Percentiles rank a stretch among this genome's conserved stretches.
phyloP scores from a whole-genome alignment of 2,797 vertebrate species.

The Gobionotothen gibberifrons region DNA sequence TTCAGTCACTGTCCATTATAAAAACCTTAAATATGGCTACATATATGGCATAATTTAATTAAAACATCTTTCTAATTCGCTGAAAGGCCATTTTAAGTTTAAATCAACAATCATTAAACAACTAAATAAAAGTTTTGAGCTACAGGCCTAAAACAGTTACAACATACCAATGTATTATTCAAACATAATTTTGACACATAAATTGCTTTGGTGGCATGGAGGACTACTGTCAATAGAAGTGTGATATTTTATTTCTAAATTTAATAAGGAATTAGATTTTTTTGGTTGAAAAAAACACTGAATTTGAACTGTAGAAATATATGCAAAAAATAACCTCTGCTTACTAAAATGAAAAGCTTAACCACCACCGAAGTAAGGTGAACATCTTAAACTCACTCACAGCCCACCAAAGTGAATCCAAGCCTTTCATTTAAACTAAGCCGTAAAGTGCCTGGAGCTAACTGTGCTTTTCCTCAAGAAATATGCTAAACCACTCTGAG shows the following conservation, averaged over 20 bases:
- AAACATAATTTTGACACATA: constrained; percentile 2
- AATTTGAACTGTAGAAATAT: neutral
- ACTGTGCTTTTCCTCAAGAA: constrained; percentile 18
- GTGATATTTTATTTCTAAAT: constrained; percentile 17
- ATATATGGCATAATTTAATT: constrained; percentile 2
- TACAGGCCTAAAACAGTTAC: neutral
- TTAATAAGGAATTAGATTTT: neutral
- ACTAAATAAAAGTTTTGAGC: constrained; percentile 8
- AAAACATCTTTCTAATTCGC: neutral
- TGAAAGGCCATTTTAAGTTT: neutral
- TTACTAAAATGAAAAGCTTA: neutral
- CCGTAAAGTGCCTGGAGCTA: constrained; percentile 2
- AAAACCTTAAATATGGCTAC: neutral
- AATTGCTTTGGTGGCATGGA: neutral
- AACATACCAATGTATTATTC: neutral
- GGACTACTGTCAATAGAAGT: neutral
- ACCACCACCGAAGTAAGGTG: constrained; percentile 9
- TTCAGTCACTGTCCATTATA: neutral
- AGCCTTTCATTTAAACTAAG: constrained; percentile 25
- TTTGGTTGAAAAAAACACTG: neutral
- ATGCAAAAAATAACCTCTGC: constrained; percentile 12
- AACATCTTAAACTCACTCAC: constrained; percentile 11
- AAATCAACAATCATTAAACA: neutral
- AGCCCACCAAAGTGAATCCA: constrained; percentile 34
- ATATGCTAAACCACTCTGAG: constrained; percentile 27